Base-by-base conservation (phyloP, 1,140 invertebrate species). In the Chelonus insularis region DNA sequence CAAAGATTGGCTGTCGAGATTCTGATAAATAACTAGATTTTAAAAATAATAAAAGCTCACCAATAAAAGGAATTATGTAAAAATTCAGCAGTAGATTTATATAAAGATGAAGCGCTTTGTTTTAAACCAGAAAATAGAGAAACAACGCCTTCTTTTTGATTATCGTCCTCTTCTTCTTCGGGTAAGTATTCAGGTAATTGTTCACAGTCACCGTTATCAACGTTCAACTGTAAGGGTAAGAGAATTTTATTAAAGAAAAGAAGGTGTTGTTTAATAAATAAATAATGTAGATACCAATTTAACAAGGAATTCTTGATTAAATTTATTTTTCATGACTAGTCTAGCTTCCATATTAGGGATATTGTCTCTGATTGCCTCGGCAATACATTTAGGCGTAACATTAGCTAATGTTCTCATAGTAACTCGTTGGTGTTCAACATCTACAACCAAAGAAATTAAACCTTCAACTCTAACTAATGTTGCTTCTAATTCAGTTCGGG, bases 231-330 rank as follows among this genome's bases (percentile, higher is more conserved):
- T 37, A 16, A n/a, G 16, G 57, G 66, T 41, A 48, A 11, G 57
- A 18, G 5, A 6, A 25, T 32, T 63, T 45, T 50, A n/a, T n/a
- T n/a, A n/a, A n/a, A n/a, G n/a, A n/a, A n/a, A n/a, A n/a, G n/a
- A n/a, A n/a, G n/a, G n/a, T n/a, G n/a, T n/a, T n/a, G n/a, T n/a
- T n/a, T n/a, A n/a, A n/a, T n/a, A n/a, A n/a, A n/a, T n/a, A n/a
- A 41, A n/a, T 11, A 36, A 34, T 18, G 16, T 14, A 32, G 67
- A 21, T 71, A 81, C 79, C 72, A 79, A 57, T 56, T 72, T 76
- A 25, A 81, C 73, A 57, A 81, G 71, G 74, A 79, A 81, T 56
- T 82, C 80, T 75, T 83, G 80, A 73, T 83, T 82, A 37, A 73
- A 76, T 71, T 83, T 82, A 61, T 83, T 83, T 63, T 69, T 79